Evolutionary conservation across 2,888 invertebrate genomes (phyloP), one percentile per base, ranked within the genome.

Genomic region (Patella depressa): DNA sequence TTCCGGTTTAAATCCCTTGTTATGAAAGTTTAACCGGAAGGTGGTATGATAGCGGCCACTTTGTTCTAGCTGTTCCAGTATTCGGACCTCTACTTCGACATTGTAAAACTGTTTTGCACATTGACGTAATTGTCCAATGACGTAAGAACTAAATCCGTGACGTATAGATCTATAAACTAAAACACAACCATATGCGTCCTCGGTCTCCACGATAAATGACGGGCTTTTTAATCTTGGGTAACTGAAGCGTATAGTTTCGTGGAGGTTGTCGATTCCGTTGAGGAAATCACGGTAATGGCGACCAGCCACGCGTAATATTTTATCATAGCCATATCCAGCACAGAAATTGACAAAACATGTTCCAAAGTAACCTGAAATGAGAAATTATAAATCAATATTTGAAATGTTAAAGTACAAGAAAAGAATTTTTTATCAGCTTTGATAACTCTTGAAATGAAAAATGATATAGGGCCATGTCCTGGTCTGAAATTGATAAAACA

Each of bases 161-260:
- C 98, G 93, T 2, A 94, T 94, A 85, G 97, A 97, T 82, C 97
- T 94, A 90, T 98, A 98, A 9, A 97, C 95, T 59, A 91, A 80
- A 15, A 96, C 94, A 0, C 97, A 96, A 0, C 97, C 98, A 73
- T 95, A 94, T 69, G 94, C 93, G 88, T 97, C 97, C 84, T 96
- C 95, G 78, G 95, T 94, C 0, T 96, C 95, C 82, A 97, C 94
- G 91, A 96, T 96, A 95, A 98, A 97, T 73, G 96, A 96, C 0
- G 98, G 98, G 80, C 96, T 96, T 78, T 89, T 86, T 96, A 98
- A 96, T 91, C 96, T 96, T 0, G 97, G 97, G 91, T 97, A 98
- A 9, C 97, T 96, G 91, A 97, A 96, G 78, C 96, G 93, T 95
- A 97, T 97, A 87, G 96, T 96, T 86, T 96, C 94, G 91, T 97